Evolutionary conservation across 2,113 vertebrate genomes (phyloP), one percentile per base, ranked within the genome.

Genomic region (Piaya cayana): DNA sequence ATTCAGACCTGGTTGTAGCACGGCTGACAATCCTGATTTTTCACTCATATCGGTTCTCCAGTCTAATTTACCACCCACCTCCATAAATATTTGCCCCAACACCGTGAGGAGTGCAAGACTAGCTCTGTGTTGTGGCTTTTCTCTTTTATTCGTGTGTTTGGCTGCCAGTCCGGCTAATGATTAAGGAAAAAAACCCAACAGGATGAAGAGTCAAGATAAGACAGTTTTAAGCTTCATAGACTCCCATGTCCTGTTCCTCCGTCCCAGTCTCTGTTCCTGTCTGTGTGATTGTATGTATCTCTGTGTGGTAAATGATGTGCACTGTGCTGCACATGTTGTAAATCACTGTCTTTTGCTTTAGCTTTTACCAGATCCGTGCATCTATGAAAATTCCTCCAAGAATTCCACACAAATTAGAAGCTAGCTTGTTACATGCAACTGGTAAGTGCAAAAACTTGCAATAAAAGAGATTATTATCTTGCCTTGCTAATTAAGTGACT

Each of bases 301-400:
- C 12, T 78, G 1, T 59, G 8, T 53, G 72, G 26, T 82, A 36
- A 63, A 67, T 43, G 71, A 71, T 50, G 82, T 39, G 55, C 70
- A 13, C 29, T 47, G 17, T n/a, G 75, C 50, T 1, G 0, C 15
- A 8, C 32, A n/a, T 70, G 63, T 95, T 96, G 20, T 11, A 95
- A 97, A 89, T 95, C 67, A 62, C 43, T 93, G 52, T 96, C 37
- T 97, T 96, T 71, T 95, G 15, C 50, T 98, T 95, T 93, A 99
- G 99, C 77, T 99, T 99, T 98, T 99, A 99, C 98, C 99, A 99
- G 98, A 98, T 99, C 59, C 99, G 99, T 96, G 98, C 97, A 34
- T 98, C 97, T 93, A 98, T 99, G 97, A 99, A 99, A 98, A 97
- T 99, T 92, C 99, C 99, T 90, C 98, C 99, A 86, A 98, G 99